Base-by-base conservation (phyloP, 2,113 vertebrate genomes). In the Sprattus sprattus region DNA sequence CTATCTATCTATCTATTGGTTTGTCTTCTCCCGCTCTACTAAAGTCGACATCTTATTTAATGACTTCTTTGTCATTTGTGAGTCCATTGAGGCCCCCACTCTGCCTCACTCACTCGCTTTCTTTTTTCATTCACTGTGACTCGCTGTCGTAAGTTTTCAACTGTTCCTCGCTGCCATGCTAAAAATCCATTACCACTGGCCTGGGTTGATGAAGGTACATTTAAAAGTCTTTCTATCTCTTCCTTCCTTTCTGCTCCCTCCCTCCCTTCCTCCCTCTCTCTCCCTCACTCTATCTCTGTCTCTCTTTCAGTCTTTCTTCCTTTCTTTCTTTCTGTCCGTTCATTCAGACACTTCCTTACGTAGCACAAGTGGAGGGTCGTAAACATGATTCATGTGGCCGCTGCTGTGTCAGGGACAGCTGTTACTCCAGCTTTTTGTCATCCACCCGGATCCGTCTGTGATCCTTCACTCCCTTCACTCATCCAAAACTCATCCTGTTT, bases 371-470 rank as follows among this genome's bases (percentile, higher is more conserved):
- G 86, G 87, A 82, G 86, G 85, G 89, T 91, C 91, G 92, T 95
- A 94, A 95, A 95, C 85, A 89, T 95, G 94, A 95, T 94, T 91
- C 92, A 95, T 95, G 92, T 87, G 86, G 80, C 89, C 87, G 90
- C 90, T 87, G 89, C 88, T 88, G n/a, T 67, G 89, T 88, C 91
- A 90, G 91, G 89, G 85, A 91, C 95, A 94, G 93, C 93, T 95
- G 93, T 94, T 83, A 88, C 90, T 82, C 90, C 92, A 93, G 92
- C 92, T 93, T 92, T 94, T 89, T 91, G 92, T 94, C 91, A 90
- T 93, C 88, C 90, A 85, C 86, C 89, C 91, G 91, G 86, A 89
- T 82, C 89, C 90, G 82, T 83, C 85, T 89, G 89, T 89, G 86
- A 90, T 92, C 46, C 45, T 16, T 75, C 82, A 86, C 89, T 89